A percentile compares a stretch with the other conserved stretches of the same genome.
phyloP scores from a whole-genome alignment of 2,113 vertebrate species.

The Hylia prasina region DNA sequence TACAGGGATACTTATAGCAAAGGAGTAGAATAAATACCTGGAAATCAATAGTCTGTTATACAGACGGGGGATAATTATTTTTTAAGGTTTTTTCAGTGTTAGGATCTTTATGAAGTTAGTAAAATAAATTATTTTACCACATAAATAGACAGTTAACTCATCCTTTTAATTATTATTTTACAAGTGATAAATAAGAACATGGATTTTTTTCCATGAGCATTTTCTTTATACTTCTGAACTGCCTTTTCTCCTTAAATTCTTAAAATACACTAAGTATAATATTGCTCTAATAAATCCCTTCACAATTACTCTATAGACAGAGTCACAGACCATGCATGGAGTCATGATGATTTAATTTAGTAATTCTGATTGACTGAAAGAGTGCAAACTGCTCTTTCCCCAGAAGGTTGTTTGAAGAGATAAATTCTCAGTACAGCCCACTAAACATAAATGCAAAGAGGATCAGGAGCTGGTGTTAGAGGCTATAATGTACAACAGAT shows the following conservation, averaged over 20 bases:
- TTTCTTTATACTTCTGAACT: neutral
- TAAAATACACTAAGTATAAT: neutral
- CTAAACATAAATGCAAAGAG: neutral
- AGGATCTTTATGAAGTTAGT: neutral
- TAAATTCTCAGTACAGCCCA: neutral
- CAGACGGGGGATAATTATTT: neutral
- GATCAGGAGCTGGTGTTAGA: neutral
- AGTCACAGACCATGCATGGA: neutral
- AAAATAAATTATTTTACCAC: neutral
- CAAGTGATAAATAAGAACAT: neutral
- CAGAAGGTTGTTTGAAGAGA: neutral
- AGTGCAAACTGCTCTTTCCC: neutral
- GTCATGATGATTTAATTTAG: neutral
- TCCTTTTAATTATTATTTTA: neutral
- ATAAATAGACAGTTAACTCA: neutral
- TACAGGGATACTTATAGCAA: neutral
- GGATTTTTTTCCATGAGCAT: neutral
- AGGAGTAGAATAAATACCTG: neutral
- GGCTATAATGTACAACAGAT: neutral
- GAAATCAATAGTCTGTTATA: neutral
- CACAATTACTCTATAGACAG: neutral
- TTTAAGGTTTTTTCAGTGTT: neutral
- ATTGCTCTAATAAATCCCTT: neutral
- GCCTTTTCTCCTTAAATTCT: neutral
- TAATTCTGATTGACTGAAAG: neutral